A percentile compares a stretch with the other conserved stretches of the same genome.
Evolutionary conservation across 2,113 vertebrate genomes (phyloP).

Genomic region (Nestor notabilis): DNA sequence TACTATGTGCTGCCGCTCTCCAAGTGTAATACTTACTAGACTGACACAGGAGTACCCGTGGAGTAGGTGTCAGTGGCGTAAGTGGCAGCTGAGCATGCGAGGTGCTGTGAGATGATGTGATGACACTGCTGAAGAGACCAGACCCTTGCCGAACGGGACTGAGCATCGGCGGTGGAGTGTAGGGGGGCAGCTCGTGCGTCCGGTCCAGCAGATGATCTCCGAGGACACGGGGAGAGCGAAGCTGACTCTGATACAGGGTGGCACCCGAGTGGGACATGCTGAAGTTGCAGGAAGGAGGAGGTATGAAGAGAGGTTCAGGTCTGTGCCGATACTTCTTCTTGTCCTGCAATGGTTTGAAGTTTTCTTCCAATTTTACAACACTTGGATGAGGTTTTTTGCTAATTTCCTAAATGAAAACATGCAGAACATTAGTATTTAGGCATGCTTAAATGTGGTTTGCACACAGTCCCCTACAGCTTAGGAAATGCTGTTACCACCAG

Average conservation of each 20-base stretch:
- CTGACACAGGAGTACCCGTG: conserved; percentile 78
- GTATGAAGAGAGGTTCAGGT: conserved; percentile 86
- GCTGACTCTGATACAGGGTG: conserved; percentile 86
- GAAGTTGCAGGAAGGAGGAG: conserved; percentile 77
- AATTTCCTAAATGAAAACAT: conserved; percentile 69
- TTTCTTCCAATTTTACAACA: conserved; percentile 69
- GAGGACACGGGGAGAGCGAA: conserved; percentile 78
- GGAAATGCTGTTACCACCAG: not conserved
- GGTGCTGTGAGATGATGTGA: conserved; percentile 62
- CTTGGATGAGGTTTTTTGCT: conserved; percentile 66
- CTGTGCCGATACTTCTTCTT: conserved; percentile 83
- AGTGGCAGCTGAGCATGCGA: conserved; percentile 74
- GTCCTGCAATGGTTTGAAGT: conserved; percentile 66
- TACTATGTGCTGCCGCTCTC: not conserved
- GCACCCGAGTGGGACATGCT: conserved; percentile 73
- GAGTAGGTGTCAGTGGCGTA: conserved; percentile 77
- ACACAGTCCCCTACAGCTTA: not conserved
- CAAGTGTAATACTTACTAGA: conserved; percentile 75
- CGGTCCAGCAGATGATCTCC: conserved; percentile 77
- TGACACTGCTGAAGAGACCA: conserved; percentile 85
- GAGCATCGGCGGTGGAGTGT: conserved; percentile 89
- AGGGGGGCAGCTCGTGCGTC: conserved; percentile 74
- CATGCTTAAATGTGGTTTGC: not conserved
- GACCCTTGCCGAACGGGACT: conserved; percentile 87
- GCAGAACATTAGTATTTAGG: not conserved